Percentiles rank a stretch among this genome's conserved stretches.
phyloP scores from a whole-genome alignment of 1,140 invertebrate species.

The Pinna nobilis region DNA sequence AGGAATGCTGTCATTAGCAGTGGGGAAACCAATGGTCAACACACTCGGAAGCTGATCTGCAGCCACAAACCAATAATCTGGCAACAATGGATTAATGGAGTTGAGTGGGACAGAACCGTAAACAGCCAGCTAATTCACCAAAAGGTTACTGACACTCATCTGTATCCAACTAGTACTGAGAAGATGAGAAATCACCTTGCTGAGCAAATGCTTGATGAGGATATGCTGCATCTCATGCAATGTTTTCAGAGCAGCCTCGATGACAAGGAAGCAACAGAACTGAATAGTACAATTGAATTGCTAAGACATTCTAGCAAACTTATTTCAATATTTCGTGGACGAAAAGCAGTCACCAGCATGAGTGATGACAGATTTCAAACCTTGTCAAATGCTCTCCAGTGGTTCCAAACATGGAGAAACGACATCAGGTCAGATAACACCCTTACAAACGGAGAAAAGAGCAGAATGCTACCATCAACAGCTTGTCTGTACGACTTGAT shows the following conservation, averaged over 20 bases:
- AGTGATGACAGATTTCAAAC: conserved; percentile 14
- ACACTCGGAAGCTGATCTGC: conserved; percentile 10
- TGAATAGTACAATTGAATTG: conserved; percentile 22
- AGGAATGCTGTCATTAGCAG: conserved; percentile 27
- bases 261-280: neutral
- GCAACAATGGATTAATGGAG: conserved; percentile 40
- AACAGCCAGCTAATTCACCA: conserved; percentile 38
- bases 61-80: conserved; percentile 19
- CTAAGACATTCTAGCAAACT: conserved; percentile 29
- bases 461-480: conserved; percentile 7
- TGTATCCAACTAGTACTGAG: conserved; percentile 19
- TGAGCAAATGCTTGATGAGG: conserved; percentile 33
- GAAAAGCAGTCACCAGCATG: neutral
- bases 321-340: conserved; percentile 31
- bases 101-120: conserved; percentile 26
- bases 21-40: conserved; percentile 4
- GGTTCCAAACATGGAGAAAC: conserved; percentile 33
- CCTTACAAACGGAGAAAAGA: neutral
- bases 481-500: conserved; percentile 1
- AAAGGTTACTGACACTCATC: conserved; percentile 39
- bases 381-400: conserved; percentile 13
- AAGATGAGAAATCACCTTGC: conserved; percentile 51
- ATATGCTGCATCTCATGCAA: conserved; percentile 39
- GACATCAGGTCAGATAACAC: neutral
- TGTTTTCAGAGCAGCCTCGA: conserved; percentile 16